Conservation (phyloP, 1,140 invertebrate species). For the Patella vulgata region DNA sequence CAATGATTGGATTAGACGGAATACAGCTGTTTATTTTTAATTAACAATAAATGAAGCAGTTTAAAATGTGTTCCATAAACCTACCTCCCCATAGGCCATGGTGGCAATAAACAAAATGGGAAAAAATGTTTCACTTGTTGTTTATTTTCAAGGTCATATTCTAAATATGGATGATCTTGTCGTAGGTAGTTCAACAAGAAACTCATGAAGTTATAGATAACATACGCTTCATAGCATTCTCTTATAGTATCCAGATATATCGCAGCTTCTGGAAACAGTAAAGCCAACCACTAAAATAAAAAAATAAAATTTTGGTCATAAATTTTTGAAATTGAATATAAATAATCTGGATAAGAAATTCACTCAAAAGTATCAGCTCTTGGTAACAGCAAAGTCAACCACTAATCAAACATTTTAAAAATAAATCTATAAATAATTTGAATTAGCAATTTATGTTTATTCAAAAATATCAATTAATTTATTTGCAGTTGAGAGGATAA, state of each 20-base stretch:
- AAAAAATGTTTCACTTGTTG: slow-evolving; percentile 72
- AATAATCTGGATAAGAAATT: not conserved
- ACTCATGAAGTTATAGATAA: slow-evolving; percentile 98
- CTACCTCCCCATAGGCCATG: slow-evolving; percentile 88
- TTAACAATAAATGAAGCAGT: not conserved
- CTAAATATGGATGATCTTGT: slow-evolving; percentile 75
- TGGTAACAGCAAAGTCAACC: too few species aligned
- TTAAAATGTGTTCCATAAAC: slow-evolving; percentile 13
- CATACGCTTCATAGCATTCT: slow-evolving; percentile 95
- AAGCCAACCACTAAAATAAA: slow-evolving; percentile 73
- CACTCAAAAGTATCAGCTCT: not conserved
- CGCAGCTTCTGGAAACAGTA: slow-evolving; percentile 79
- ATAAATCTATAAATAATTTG: too few species aligned
- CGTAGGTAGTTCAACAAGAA: slow-evolving; percentile 91
- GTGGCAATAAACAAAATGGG: slow-evolving; percentile 71
- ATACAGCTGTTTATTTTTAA: slow-evolving; percentile 10
- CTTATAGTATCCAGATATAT: slow-evolving; percentile 92
- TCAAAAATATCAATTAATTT: too few species aligned
- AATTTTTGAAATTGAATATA: not conserved
- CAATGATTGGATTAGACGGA: too few species aligned
- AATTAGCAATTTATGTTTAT: too few species aligned
- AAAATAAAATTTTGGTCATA: slow-evolving; percentile 16
- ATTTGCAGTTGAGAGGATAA: too few species aligned
- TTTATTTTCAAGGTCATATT: slow-evolving; percentile 83
- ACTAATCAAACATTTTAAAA: too few species aligned